Percentiles rank a stretch among this genome's conserved stretches.
phyloP scores from a whole-genome alignment of 2,888 invertebrate species.

The Yponomeuta evonymella region DNA sequence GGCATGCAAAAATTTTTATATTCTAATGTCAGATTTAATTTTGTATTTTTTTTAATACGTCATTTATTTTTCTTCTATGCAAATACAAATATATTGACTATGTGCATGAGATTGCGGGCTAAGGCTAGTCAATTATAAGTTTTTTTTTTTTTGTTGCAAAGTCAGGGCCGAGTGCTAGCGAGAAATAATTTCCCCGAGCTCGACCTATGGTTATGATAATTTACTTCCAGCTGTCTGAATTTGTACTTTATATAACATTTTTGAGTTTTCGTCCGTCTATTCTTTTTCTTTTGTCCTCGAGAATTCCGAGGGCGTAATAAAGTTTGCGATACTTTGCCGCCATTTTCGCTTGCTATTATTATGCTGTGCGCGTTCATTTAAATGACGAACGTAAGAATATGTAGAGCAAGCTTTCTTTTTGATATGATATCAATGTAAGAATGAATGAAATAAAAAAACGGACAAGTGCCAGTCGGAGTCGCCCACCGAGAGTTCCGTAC shows the following conservation, averaged over 20 bases:
- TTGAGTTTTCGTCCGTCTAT: neutral
- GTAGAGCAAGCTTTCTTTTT: too few relatives aligned
- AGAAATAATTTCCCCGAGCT: neutral
- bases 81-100: too few relatives aligned
- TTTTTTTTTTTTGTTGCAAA: neutral
- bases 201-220: constrained; percentile 5
- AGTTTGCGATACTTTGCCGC: neutral
- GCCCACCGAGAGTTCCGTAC: too few relatives aligned
- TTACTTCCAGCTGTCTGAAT: neutral
- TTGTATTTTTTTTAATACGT: too few relatives aligned
- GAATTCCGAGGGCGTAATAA: neutral
- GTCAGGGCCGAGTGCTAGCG: neutral
- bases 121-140: neutral
- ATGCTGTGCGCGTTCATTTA: too few relatives aligned
- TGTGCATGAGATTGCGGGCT: neutral
- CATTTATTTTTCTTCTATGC: too few relatives aligned
- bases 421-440: too few relatives aligned
- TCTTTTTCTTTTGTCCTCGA: neutral
- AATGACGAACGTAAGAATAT: too few relatives aligned
- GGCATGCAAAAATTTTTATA: too few relatives aligned
- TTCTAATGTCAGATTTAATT: too few relatives aligned
- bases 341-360: neutral
- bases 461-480: too few relatives aligned
- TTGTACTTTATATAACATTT: neutral
- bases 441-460: too few relatives aligned